Evolutionary conservation across 2,113 vertebrate genomes (phyloP).

Genomic region (Cynopterus brachyotis): DNA sequence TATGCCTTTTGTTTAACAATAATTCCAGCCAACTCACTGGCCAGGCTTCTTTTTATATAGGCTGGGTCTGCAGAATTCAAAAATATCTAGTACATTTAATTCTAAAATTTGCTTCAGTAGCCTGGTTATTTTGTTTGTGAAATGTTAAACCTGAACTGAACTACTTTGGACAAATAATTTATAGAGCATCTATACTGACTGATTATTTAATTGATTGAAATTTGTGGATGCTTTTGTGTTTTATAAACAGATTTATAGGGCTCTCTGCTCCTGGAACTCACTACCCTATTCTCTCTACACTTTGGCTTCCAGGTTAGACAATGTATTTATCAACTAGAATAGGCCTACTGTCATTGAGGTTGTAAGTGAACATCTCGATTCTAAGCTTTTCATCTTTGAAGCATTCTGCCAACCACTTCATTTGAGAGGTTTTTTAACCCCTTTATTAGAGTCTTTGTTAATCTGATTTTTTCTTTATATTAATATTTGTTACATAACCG

Average conservation of each 20-base stretch:
- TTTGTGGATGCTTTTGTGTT: not conserved
- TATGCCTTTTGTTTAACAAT: constrained; percentile 25
- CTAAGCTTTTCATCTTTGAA: not conserved
- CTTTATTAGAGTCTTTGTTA: not conserved
- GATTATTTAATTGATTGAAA: not conserved
- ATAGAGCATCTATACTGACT: not conserved
- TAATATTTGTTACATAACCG: not conserved
- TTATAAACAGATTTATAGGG: not conserved
- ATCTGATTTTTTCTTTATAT: not conserved
- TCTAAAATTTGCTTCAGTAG: constrained; percentile 34
- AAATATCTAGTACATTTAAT: constrained; percentile 22
- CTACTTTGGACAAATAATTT: not conserved
- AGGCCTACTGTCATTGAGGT: not conserved
- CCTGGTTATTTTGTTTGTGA: not conserved
- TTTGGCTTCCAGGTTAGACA: not conserved
- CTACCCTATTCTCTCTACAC: not conserved
- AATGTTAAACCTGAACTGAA: not conserved
- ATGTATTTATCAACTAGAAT: not conserved
- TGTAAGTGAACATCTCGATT: not conserved
- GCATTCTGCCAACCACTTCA: not conserved
- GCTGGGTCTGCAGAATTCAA: constrained; percentile 9
- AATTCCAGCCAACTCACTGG: constrained; percentile 34
- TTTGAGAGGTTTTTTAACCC: not conserved
- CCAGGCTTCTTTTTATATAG: constrained; percentile 50
- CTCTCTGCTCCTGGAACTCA: not conserved